Base-by-base conservation (phyloP, 2,888 invertebrate species). In the Pristionchus maxplancki region DNA sequence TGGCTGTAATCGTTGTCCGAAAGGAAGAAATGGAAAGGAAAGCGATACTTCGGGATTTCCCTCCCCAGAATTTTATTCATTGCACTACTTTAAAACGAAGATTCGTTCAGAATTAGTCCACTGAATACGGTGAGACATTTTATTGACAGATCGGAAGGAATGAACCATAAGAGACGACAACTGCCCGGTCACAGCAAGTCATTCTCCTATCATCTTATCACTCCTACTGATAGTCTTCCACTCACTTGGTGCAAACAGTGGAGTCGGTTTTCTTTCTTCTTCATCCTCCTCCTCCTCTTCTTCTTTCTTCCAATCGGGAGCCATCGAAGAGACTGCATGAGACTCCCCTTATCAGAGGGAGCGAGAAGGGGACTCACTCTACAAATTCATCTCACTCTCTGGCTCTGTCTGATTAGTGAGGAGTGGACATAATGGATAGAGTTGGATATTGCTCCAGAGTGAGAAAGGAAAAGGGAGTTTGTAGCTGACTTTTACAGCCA, bases 251-350 rank as follows among this genome's bases (percentile, higher is more conserved):
- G 15, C 64, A 67, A 67, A 67, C 64, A 67, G 1, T 15, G 64
- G 1, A 1, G 64, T 67, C 64, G 64, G 64, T 31, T 11, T 31
- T 67, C 64, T 17, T 34, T 17, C 64, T 67, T n/a, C n/a, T n/a
- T 62, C 62, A 28, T 62, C 62, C n/a, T 62, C n/a, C 24, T 20
- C 62, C n/a, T 62, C 62, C 50, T n/a, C 62, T 62, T 62, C 62
- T 62, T 67, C 64, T 31, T 67, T 31, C 28, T 67, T 67, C 64
- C 64, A 67, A 24, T 67, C 64, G 17, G 34, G 31, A 34, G 34
- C 64, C 64, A 67, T 67, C 64, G 64, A 64, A 20, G 64, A 64
- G 64, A 64, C 31, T 64, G 64, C 31, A 11, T 64, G 62, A 62
- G 24, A 67, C 31, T 37, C 37, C 24, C 20, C 71, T 71, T 71